phyloP scores from a whole-genome alignment of 2,797 vertebrate genomes.

The Bucorvus abyssinicus region DNA sequence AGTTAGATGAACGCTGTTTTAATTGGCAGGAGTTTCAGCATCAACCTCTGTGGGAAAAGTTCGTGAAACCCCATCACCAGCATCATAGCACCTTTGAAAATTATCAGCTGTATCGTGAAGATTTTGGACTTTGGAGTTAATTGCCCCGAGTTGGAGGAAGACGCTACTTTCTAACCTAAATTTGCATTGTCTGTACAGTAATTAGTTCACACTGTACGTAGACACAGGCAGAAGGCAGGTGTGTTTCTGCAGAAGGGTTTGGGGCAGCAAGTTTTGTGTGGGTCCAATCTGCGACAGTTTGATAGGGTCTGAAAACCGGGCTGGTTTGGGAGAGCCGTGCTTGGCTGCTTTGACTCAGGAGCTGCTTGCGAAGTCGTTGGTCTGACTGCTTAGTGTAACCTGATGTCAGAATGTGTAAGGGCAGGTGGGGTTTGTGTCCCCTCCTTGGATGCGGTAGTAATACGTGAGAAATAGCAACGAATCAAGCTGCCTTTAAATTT shows the following conservation, averaged over 20 bases:
- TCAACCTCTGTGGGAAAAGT: not conserved
- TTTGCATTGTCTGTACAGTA: not conserved
- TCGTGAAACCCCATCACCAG: not conserved
- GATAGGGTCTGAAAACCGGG: not conserved
- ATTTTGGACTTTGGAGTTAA: not conserved
- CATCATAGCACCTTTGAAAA: not conserved
- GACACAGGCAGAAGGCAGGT: rapidly evolving
- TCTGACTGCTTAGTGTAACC: not conserved
- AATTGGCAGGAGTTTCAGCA: not conserved
- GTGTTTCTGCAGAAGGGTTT: not conserved
- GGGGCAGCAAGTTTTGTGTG: not conserved
- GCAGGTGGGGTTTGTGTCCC: not conserved
- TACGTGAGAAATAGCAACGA: not conserved
- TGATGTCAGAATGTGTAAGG: not conserved
- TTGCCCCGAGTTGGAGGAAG: not conserved
- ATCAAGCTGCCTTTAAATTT: not conserved
- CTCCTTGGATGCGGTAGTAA: not conserved
- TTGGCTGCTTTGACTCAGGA: not conserved
- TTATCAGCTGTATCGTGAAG: not conserved
- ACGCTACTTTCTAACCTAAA: not conserved
- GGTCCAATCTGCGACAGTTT: not conserved
- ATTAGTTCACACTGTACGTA: not conserved
- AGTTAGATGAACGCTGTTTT: not conserved
- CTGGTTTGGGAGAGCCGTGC: not conserved
- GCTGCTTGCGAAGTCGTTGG: not conserved